Evolutionary conservation across 2,113 vertebrate species (phyloP).

Genomic region (Platichthys flesus): DNA sequence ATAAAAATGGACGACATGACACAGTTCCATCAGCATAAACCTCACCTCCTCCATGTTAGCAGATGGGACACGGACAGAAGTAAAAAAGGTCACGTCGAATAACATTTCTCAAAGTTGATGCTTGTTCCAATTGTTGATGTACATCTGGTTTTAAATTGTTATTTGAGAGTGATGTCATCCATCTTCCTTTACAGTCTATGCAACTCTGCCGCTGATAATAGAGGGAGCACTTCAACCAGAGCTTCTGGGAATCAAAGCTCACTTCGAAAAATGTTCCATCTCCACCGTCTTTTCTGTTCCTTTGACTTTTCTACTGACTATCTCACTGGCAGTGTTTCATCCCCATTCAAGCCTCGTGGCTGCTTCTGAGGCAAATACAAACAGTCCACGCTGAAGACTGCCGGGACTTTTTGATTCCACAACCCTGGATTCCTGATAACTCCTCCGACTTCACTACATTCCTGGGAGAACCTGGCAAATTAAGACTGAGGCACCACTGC

Average conservation of each 20-base stretch:
- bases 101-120: no score
- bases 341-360: no score
- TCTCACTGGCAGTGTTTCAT: background rate
- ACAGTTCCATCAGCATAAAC: no score
- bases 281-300: background rate
- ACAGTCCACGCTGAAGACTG: background rate
- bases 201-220: background rate
- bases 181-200: background rate
- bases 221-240: background rate
- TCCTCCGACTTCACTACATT: background rate
- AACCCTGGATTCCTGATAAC: background rate
- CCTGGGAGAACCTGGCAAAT: conserved; percentile 19
- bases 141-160: no score
- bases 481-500: background rate
- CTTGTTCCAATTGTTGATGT: no score
- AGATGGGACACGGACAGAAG: no score
- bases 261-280: background rate
- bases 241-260: conserved; percentile 1
- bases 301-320: conserved; percentile 1
- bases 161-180: no score
- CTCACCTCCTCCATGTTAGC: no score
- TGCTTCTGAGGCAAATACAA: conserved; percentile 1
- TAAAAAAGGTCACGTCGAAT: no score
- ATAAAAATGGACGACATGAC: background rate
- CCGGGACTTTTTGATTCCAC: background rate